Conservation (phyloP, 2,888 invertebrate genomes). For the Erebia epiphron region DNA sequence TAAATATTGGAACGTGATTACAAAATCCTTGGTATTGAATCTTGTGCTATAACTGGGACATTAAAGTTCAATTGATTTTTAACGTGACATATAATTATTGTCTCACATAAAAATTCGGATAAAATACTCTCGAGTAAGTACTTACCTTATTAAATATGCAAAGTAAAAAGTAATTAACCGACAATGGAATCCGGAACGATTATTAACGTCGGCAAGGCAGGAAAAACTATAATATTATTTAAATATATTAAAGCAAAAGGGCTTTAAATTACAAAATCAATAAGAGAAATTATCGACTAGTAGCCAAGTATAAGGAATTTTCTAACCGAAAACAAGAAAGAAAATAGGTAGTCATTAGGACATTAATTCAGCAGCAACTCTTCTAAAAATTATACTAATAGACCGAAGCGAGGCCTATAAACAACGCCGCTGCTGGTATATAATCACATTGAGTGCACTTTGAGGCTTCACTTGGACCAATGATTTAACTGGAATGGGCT, state of each 20-base stretch:
- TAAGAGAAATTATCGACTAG: neutral
- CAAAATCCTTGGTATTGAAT: constrained; percentile 1
- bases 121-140: neutral
- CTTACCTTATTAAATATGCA: neutral
- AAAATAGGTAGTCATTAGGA: constrained; percentile 5
- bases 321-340: neutral
- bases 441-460: constrained; percentile 38
- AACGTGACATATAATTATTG: neutral
- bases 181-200: neutral
- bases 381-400: constrained; percentile 15
- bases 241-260: neutral
- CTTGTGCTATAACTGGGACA: neutral
- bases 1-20: constrained; percentile 1
- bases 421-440: constrained; percentile 33
- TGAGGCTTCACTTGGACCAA: constrained; percentile 26
- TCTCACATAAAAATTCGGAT: neutral
- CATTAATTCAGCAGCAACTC: constrained; percentile 14
- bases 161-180: neutral
- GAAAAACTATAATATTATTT: neutral
- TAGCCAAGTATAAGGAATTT: neutral
- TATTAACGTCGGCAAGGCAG: neutral
- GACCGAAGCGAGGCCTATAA: constrained; percentile 19
- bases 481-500: constrained; percentile 27
- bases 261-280: neutral
- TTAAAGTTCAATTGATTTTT: neutral